Conservation (phyloP, 2,113 vertebrate species). For the Cynopterus brachyotis region DNA sequence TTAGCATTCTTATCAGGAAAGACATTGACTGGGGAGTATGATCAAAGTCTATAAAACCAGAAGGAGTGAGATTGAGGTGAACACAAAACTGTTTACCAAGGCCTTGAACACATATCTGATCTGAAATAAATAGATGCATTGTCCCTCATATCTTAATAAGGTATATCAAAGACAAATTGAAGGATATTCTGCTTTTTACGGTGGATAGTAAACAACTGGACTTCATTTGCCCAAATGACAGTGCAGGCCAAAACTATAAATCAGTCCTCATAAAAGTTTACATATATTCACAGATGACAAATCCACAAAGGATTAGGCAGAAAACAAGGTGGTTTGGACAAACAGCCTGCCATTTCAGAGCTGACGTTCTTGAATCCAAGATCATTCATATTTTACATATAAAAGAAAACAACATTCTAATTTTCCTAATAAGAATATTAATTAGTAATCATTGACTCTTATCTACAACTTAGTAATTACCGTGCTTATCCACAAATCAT, state of each 20-base stretch:
- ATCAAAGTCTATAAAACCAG: conserved; percentile 26
- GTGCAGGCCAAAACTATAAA: not conserved
- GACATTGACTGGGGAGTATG: not conserved
- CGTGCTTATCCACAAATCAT: not conserved
- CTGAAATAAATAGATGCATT: not conserved
- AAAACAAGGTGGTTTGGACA: not conserved
- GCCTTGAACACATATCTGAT: not conserved
- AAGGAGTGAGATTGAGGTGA: not conserved
- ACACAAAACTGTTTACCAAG: not conserved
- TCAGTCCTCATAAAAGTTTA: not conserved
- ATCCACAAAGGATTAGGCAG: not conserved
- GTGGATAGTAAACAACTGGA: not conserved
- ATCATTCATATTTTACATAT: not conserved
- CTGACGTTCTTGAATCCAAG: not conserved
- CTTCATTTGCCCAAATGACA: conserved; percentile 37
- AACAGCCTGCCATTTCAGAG: not conserved
- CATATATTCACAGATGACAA: not conserved
- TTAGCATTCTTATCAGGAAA: not conserved
- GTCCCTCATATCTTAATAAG: not conserved
- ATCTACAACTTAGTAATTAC: not conserved
- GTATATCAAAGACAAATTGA: not conserved
- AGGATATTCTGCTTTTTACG: not conserved
- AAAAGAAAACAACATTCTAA: not conserved
- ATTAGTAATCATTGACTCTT: not conserved
- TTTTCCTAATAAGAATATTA: not conserved